Conservation (phyloP, 1,140 invertebrate species). For the Pollicipes pollicipes region DNA sequence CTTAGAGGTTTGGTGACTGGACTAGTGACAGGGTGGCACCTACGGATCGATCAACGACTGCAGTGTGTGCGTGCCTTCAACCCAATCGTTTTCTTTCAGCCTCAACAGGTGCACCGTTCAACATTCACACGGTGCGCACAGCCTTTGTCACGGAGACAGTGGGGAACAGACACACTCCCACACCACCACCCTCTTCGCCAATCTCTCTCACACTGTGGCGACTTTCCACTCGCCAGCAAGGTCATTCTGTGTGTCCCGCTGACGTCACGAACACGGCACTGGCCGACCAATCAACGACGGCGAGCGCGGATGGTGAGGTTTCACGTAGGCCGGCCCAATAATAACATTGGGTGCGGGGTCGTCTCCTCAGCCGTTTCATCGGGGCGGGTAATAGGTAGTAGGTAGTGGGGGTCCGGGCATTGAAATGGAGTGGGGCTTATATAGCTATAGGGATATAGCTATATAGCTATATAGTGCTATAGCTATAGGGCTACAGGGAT, state of each 20-base stretch:
- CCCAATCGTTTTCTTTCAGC: not conserved
- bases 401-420: too few species aligned
- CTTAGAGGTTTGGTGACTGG: not conserved
- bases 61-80: not conserved
- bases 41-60: not conserved
- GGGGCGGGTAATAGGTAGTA: too few species aligned
- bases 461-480: too few species aligned
- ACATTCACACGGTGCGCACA: not conserved
- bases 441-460: too few species aligned
- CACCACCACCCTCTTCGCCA: not conserved
- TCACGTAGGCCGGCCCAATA: conserved; percentile 1
- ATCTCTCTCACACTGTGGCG: not conserved
- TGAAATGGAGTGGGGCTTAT: too few species aligned
- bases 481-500: too few species aligned
- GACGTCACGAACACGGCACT: not conserved
- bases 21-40: not conserved
- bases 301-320: not conserved
- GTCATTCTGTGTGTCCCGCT: not conserved
- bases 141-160: not conserved
- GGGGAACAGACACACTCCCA: not conserved
- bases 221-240: not conserved
- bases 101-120: not conserved
- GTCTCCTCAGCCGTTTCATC: not conserved
- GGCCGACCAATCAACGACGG: not conserved
- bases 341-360: not conserved